These are phyloP conservation scores for Phoebastria nigripes DNA, from an alignment of 2,797 vertebrate genomes.

Conservation along the genomic window DNA sequence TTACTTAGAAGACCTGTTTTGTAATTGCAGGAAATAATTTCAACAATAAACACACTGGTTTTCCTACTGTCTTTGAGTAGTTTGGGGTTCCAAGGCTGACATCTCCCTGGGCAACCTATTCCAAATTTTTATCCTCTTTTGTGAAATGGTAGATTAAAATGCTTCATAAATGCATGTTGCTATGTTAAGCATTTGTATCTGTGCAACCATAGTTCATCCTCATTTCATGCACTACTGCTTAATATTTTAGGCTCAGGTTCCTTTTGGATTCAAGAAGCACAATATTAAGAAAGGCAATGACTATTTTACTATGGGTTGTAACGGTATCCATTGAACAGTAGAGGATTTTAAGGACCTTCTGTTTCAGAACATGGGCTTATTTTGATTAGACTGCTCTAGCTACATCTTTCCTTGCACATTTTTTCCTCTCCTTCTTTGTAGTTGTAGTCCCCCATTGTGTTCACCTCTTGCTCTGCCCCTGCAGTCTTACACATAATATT, in stretches of 20 bases:
- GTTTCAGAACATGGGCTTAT: neutral
- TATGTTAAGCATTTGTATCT: neutral
- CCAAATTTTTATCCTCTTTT: neutral
- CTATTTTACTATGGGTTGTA: neutral
- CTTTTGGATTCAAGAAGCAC: neutral
- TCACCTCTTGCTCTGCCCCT: neutral
- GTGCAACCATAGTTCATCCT: neutral
- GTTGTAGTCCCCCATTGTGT: neutral
- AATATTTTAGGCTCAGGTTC: neutral
- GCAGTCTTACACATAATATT: neutral
- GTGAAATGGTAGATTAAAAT: neutral
- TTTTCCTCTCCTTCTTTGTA: neutral
- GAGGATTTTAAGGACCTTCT: neutral
- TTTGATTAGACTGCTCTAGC: neutral
- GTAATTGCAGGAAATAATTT: neutral
- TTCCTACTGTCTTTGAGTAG: neutral
- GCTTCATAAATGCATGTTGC: neutral
- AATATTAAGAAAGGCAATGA: neutral
- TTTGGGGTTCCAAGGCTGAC: neutral
- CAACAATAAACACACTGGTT: neutral
- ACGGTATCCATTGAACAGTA: rapidly evolving
- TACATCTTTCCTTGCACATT: neutral
- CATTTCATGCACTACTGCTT: neutral
- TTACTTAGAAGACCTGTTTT: neutral
- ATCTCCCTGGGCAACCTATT: neutral